phyloP scores from a whole-genome alignment of 2,113 vertebrate species.

The Corythornis vintsioides region DNA sequence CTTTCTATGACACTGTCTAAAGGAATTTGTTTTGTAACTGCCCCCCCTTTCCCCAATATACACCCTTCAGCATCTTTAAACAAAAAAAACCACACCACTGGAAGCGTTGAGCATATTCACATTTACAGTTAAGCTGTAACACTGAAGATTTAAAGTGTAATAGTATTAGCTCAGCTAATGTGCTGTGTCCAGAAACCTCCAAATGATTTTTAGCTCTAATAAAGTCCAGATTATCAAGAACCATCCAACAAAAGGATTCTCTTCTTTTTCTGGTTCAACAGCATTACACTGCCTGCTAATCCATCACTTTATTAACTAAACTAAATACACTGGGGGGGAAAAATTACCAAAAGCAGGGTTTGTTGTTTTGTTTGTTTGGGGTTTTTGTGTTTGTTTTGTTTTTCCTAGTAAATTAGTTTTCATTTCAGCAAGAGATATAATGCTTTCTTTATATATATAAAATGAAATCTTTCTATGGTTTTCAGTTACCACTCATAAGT shows the following conservation, averaged over 20 bases:
- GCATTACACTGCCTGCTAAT: background rate
- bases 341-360: background rate
- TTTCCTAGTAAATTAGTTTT: background rate
- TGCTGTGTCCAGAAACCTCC: background rate
- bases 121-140: background rate
- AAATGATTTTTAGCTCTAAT: background rate
- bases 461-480: background rate
- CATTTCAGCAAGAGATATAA: background rate
- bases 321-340: background rate
- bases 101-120: background rate
- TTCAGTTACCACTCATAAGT: background rate
- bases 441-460: background rate
- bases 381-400: background rate
- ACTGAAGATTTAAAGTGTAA: background rate
- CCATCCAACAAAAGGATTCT: background rate
- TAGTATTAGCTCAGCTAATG: background rate
- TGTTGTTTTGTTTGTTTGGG: too few relatives aligned
- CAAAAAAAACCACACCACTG: background rate
- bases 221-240: background rate
- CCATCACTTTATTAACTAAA: background rate
- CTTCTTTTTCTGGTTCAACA: background rate
- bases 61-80: background rate
- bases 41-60: background rate
- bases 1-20: constrained; percentile 30
- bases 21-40: constrained; percentile 11